Evolutionary conservation across 2,113 vertebrate species (phyloP), one percentile per base, ranked within the genome.

Genomic region (Heterotilapia buettikoferi): DNA sequence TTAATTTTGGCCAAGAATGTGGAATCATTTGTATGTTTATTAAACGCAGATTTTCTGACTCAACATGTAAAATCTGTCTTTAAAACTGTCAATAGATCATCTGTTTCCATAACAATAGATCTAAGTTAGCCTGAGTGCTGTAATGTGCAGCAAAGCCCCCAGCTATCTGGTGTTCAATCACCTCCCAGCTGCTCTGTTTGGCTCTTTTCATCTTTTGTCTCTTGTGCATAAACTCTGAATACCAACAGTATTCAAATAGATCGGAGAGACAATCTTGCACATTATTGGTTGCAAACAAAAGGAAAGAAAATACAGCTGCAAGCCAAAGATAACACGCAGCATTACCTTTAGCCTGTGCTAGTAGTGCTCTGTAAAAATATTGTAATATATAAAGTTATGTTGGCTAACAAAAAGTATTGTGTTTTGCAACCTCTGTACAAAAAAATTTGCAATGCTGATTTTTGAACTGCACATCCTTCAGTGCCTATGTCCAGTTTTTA

Each of bases 141-240:
- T 52, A 45, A 59, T 53, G 80, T 14, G n/a, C 61, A 53, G 81
- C 57, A 79, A 79, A 87, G 86, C 84, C 88, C 81, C 82, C 14
- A 80, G 81, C 71, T 81, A 91, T 93, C 87, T 80, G 36, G 43
- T 76, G 84, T 86, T 82, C 40, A 24, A 76, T 91, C 88, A 88
- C 82, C 87, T 80, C 80, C 87, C 89, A 18, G 83, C 86, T 82
- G 54, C 90, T 90, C 38, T 82, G 76, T 85, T 36, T 40, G 63
- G 50, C 45, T 90, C 82, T 57, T 92, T 92, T 95, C 89, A 92
- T 94, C 88, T 86, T 52, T 7, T 66, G 53, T 81, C 89, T 92
- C 92, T 73, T 36, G 92, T 84, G 91, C 14, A 88, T 81, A 90
- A 90, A 87, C 78, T 85, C 87, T 86, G 82, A 82, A 86, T 57